These are phyloP conservation scores for Serilophus lunatus DNA, from an alignment of 2,113 vertebrate genomes.

Conservation along the genomic window DNA sequence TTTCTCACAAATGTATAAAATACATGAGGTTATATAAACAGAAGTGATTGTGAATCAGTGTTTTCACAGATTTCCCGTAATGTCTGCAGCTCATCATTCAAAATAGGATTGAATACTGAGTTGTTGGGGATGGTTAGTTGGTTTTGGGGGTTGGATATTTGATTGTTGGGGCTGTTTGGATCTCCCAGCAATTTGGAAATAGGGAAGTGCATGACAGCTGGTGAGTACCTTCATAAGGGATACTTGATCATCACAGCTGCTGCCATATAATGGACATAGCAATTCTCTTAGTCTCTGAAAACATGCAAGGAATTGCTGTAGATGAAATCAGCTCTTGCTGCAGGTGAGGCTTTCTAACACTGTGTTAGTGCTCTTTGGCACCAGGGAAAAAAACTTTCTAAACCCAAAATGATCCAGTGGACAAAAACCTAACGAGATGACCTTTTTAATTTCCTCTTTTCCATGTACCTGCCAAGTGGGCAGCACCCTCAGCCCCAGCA, in stretches of 20 bases:
- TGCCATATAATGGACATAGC: neutral
- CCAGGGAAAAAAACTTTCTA: no score
- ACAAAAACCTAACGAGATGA: rapidly evolving
- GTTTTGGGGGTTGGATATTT: no score
- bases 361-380: neutral
- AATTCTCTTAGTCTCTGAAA: neutral
- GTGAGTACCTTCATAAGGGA: neutral
- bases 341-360: neutral
- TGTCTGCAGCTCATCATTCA: neutral
- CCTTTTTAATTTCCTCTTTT: neutral
- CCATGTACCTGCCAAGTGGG: rapidly evolving
- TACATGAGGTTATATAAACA: neutral
- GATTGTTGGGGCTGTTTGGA: no score
- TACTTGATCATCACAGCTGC: neutral
- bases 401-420: neutral
- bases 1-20: neutral
- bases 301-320: neutral
- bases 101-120: rapidly evolving
- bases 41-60: neutral
- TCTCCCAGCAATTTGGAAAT: neutral
- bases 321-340: neutral
- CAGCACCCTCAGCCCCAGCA: rapidly evolving
- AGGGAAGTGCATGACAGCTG: neutral
- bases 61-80: rapidly evolving
- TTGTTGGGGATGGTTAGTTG: neutral